Base-by-base conservation (phyloP, 1,140 invertebrate genomes). In the Pteromalus puparum region DNA sequence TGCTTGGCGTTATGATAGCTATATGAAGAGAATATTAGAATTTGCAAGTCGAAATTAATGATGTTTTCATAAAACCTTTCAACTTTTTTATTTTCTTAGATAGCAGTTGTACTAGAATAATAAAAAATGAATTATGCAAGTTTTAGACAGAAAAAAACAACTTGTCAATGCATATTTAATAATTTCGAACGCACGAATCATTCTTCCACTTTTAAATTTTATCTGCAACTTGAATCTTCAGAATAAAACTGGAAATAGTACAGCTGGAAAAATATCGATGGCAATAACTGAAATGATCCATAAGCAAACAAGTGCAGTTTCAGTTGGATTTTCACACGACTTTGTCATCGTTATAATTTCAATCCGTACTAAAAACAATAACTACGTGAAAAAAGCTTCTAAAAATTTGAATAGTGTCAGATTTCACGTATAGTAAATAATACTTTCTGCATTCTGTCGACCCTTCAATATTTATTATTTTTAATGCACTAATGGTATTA, bases 31-130 rank as follows among this genome's bases (percentile, higher is more conserved):
- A 42, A 28, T 24, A 6, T 42, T 12, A 72, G 82, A 78, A 83
- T 72, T 75, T 42, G 61, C 67, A 5, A 34, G 3, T 5, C 4
- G 6, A 4, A 34, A 34, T 5, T 34, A 34, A 34, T 34, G 30
- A 34, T 34, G 30, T 34, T 34, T 34, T 34, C 30, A n/a, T n/a
- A n/a, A 78, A 78, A 78, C 18, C 48, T 78, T 78, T 78, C 10
- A 21, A 65, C 28, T 65, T 78, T 48, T 78, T 10, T 65, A 78
- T 30, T 65, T 78, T 34, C 34, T 48, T 3, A 76, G 21, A 9
- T 5, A 48, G 9, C 13, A 48, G 9, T 13, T 48, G 48, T 53
- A 53, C 48, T 10, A 53, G 18, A 53, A 1, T 21, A 53, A 53
- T 53, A 53, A 18, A 48, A 48, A 48, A 21, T 53, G 9, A 1